phyloP scores from a whole-genome alignment of 2,113 vertebrate species.

The Stegastes partitus region DNA sequence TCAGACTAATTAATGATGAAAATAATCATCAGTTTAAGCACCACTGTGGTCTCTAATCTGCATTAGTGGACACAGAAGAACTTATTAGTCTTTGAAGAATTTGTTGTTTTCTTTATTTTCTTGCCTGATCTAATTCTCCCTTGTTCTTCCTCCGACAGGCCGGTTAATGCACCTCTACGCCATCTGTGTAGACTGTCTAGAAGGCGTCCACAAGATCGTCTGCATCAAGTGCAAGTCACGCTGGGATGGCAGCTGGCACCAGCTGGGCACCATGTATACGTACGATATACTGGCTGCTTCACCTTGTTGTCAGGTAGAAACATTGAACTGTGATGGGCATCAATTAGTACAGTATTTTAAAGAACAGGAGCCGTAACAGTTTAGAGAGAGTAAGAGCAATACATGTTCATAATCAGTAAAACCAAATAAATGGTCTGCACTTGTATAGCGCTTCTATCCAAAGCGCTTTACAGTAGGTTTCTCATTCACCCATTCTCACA shows the following conservation, averaged over 20 bases:
- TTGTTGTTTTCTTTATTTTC: neutral
- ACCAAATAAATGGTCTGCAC: no score
- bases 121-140: neutral
- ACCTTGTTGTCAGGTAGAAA: slow-evolving; percentile 95
- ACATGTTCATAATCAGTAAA: no score
- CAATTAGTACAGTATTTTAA: neutral
- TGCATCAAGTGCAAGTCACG: slow-evolving; percentile 99
- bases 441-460: no score
- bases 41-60: neutral
- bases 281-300: slow-evolving; percentile 98
- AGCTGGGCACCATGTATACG: slow-evolving; percentile 98
- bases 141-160: slow-evolving; percentile 83
- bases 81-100: no score
- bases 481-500: no score
- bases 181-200: slow-evolving; percentile 98
- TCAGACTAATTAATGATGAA: neutral
- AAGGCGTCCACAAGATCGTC: slow-evolving; percentile 99
- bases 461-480: no score
- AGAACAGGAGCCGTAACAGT: no score
- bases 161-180: slow-evolving; percentile 99
- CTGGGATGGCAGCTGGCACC: slow-evolving; percentile 99
- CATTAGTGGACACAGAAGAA: neutral
- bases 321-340: neutral
- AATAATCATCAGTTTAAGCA: slow-evolving; percentile 1
- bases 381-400: no score